These are phyloP conservation scores for Columba janthina DNA, from an alignment of 2,113 vertebrate species.

Conservation along the genomic window DNA sequence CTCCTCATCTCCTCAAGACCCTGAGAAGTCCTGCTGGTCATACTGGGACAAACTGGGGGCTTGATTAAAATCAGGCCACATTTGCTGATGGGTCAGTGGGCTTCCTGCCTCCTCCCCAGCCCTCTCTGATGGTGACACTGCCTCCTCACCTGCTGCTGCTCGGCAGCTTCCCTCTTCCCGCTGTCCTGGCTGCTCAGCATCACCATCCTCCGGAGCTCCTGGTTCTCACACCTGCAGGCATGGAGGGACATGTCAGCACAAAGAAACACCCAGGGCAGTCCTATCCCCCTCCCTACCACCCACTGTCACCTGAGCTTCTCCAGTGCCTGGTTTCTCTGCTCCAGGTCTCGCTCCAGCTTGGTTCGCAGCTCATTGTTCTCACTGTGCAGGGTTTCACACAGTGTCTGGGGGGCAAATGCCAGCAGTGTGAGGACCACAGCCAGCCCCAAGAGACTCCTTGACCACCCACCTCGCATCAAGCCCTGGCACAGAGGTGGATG, in stretches of 20 bases:
- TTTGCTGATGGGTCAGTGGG: neutral
- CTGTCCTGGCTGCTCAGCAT: constrained; percentile 73
- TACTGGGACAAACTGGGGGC: neutral
- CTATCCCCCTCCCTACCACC: fast-evolving
- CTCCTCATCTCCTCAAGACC: neutral
- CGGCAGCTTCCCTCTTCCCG: constrained; percentile 58
- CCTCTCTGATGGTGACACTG: neutral
- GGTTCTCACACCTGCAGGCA: constrained; percentile 85
- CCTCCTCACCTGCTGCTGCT: constrained; percentile 85
- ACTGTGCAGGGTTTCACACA: constrained; percentile 93
- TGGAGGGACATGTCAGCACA: neutral
- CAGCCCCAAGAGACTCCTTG: neutral
- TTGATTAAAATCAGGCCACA: neutral
- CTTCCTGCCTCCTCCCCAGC: constrained; percentile 21
- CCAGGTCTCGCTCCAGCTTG: constrained; percentile 93
- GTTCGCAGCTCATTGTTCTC: constrained; percentile 93
- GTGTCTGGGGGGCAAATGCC: constrained; percentile 73
- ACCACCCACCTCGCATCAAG: neutral
- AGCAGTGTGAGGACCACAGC: neutral
- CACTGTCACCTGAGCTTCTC: constrained; percentile 87
- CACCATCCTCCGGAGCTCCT: constrained; percentile 90
- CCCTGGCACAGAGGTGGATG: neutral
- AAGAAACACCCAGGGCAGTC: neutral
- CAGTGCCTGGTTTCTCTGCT: constrained; percentile 89
- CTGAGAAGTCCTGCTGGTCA: neutral